Conservation (phyloP, 2,888 invertebrate species). For the Eupithecia exiguata region DNA sequence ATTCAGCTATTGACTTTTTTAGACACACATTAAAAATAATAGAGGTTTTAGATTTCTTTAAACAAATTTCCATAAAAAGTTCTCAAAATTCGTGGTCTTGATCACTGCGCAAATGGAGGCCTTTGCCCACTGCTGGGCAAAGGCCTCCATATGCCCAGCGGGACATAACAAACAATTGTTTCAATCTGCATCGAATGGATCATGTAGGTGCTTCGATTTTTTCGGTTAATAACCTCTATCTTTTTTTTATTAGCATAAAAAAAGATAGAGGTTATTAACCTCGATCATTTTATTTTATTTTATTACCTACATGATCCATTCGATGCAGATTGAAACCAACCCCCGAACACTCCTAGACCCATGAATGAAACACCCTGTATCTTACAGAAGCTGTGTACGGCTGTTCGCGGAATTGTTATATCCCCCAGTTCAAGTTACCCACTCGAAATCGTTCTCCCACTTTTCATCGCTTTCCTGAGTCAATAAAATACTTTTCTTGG, state of each 20-base stretch:
- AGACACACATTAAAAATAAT: too few relatives aligned
- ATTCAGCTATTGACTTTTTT: neutral
- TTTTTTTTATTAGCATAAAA: too few relatives aligned
- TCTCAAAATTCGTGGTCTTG: neutral
- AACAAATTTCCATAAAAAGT: neutral
- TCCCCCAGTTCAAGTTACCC: conserved; percentile 26
- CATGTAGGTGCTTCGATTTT: too few relatives aligned
- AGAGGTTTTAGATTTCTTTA: neutral
- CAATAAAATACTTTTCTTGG: conserved; percentile 36
- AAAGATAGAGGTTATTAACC: too few relatives aligned
- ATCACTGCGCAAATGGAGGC: too few relatives aligned
- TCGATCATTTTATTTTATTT: too few relatives aligned
- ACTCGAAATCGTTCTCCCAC: conserved; percentile 42
- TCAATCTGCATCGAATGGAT: too few relatives aligned
- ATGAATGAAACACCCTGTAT: neutral
- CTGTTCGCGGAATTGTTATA: conserved; percentile 5
- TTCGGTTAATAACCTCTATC: too few relatives aligned
- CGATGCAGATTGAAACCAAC: neutral
- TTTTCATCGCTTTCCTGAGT: conserved; percentile 31
- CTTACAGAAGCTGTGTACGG: neutral
- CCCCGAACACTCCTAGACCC: neutral
- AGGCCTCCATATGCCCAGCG: too few relatives aligned
- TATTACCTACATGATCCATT: neutral
- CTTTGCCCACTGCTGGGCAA: too few relatives aligned
- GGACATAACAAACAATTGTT: too few relatives aligned